Conservation (phyloP, 2,888 invertebrate genomes). For the Chymomyza amoena region DNA sequence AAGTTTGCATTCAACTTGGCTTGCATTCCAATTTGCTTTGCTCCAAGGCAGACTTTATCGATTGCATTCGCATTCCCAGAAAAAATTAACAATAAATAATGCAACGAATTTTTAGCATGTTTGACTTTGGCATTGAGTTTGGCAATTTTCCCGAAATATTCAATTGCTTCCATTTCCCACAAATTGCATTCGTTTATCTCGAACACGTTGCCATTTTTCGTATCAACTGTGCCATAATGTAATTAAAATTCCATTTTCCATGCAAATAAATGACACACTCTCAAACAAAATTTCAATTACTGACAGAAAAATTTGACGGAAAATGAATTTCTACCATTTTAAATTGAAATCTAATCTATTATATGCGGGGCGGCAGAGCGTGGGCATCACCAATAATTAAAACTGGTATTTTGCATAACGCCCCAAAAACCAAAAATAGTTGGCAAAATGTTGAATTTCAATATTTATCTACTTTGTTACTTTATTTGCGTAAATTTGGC, state of each 20-base stretch:
- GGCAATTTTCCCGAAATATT: neutral
- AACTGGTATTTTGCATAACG: neutral
- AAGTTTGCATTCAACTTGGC: neutral
- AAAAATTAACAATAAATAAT: neutral
- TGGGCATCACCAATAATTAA: constrained; percentile 17
- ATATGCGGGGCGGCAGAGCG: neutral
- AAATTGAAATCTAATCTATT: constrained; percentile 46
- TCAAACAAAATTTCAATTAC: constrained; percentile 42
- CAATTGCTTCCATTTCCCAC: neutral
- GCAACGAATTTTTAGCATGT: neutral
- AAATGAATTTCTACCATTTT: constrained; percentile 39
- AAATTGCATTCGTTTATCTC: constrained; percentile 7
- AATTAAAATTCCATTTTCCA: constrained; percentile 54
- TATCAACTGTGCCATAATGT: constrained; percentile 31
- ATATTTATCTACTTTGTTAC: neutral
- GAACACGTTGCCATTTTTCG: neutral
- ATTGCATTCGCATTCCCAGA: neutral
- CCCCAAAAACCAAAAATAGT: neutral
- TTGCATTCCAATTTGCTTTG: neutral
- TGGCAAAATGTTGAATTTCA: neutral
- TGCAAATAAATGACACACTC: constrained; percentile 37
- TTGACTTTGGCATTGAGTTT: neutral
- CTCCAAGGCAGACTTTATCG: neutral
- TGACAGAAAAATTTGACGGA: constrained; percentile 31
- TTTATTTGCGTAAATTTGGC: neutral